phyloP scores from a whole-genome alignment of 1,140 invertebrate species.

The Temnothorax longispinosus region DNA sequence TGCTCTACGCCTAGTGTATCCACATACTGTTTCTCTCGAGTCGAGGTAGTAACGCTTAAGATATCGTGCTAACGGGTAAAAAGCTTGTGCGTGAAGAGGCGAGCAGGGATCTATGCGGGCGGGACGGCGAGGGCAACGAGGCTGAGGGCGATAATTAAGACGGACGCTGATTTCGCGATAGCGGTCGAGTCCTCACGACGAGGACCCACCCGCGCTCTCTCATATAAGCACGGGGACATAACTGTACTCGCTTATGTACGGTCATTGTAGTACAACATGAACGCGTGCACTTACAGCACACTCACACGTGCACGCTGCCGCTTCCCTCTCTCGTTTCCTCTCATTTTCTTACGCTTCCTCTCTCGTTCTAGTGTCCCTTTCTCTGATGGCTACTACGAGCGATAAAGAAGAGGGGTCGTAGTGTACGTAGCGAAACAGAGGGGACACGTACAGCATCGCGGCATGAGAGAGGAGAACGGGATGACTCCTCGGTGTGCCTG shows the following conservation, averaged over 20 bases:
- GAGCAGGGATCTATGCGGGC: slow-evolving; percentile 51
- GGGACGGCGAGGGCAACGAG: neutral
- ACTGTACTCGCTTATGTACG: slow-evolving; percentile 65
- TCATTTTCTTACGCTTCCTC: neutral
- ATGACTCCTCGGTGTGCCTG: slow-evolving; percentile 56
- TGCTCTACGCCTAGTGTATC: neutral
- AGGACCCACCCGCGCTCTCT: slow-evolving; percentile 65
- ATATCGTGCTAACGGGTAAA: slow-evolving; percentile 45
- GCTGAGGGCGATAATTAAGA: slow-evolving; percentile 83
- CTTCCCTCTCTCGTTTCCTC: neutral
- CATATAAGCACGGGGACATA: slow-evolving; percentile 68
- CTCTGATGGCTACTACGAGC: slow-evolving; percentile 27
- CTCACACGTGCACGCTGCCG: neutral
- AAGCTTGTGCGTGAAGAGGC: slow-evolving; percentile 1
- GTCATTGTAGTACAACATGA: slow-evolving; percentile 16
- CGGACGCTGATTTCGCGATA: slow-evolving; percentile 83
- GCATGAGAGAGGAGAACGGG: slow-evolving; percentile 53
- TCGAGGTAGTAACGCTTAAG: neutral
- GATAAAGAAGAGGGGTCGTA: slow-evolving; percentile 12
- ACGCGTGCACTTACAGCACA: neutral
- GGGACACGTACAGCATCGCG: slow-evolving; percentile 16
- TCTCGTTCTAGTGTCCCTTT: neutral
- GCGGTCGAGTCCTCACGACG: slow-evolving; percentile 77
- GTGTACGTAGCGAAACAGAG: slow-evolving; percentile 8
- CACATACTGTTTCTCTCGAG: neutral